These are phyloP conservation scores for Ailuropoda melanoleuca DNA, from an alignment of 2,113 vertebrate species.

Conservation along the genomic window DNA sequence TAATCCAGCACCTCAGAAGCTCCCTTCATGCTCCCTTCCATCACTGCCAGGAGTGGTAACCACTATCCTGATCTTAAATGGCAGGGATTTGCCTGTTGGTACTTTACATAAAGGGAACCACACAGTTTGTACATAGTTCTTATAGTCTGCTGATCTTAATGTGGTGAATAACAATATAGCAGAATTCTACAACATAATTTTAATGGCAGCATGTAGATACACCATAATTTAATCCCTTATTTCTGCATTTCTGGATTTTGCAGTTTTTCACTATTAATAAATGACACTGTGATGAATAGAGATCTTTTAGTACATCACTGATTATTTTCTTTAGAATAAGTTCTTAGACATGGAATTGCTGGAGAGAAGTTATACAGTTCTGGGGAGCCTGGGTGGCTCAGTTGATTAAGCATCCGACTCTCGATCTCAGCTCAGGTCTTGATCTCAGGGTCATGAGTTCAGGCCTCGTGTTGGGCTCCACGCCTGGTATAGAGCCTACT, in stretches of 20 bases:
- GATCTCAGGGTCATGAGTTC: background rate
- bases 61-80: background rate
- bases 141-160: background rate
- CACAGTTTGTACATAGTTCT: background rate
- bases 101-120: background rate
- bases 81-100: background rate
- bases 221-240: background rate
- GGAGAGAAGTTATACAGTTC: background rate
- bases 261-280: background rate
- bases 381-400: background rate
- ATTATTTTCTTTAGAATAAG: constrained; percentile 5
- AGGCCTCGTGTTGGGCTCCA: background rate
- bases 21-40: background rate
- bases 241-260: background rate
- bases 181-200: background rate
- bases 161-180: background rate
- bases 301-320: background rate
- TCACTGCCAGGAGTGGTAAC: background rate
- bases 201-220: background rate
- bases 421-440: background rate
- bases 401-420: background rate
- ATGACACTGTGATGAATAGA: background rate
- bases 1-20: background rate
- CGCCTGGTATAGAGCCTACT: background rate
- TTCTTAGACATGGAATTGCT: background rate